Evolutionary conservation across 2,797 vertebrate genomes (phyloP).

Genomic region (Malacoctenus gilli): DNA sequence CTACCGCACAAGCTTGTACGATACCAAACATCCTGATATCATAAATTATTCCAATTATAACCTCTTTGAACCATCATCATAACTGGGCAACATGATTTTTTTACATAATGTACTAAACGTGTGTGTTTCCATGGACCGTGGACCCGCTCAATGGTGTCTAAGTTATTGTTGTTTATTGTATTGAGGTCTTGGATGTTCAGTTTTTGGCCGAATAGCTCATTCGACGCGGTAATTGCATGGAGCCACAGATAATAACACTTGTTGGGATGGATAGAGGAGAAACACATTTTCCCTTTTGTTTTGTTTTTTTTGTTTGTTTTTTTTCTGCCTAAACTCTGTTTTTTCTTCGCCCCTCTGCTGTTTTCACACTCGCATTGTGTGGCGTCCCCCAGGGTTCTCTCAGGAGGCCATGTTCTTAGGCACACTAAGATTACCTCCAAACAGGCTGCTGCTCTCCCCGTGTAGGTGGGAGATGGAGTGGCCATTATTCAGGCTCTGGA

Average conservation of each 20-base stretch:
- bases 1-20: too few species aligned
- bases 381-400: conserved; percentile 42
- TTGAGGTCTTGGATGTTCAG: conserved; percentile 6
- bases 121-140: too few species aligned
- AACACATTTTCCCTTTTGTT: conserved; percentile 51
- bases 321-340: conserved; percentile 36
- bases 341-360: conserved; percentile 31
- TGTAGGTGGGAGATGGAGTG: conserved; percentile 60
- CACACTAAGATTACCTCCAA: conserved; percentile 64
- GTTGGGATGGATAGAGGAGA: conserved; percentile 30
- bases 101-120: too few species aligned
- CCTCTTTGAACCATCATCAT: too few species aligned
- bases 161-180: not conserved
- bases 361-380: conserved; percentile 54
- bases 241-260: conserved; percentile 54
- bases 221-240: conserved; percentile 63
- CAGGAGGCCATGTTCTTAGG: conserved; percentile 43
- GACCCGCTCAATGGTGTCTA: too few species aligned
- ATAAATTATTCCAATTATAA: too few species aligned
- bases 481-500: conserved; percentile 63
- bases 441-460: conserved; percentile 50
- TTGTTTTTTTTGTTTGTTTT: conserved; percentile 43
- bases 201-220: conserved; percentile 40
- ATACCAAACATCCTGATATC: too few species aligned
- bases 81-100: too few species aligned